Percentiles rank a stretch among this genome's conserved stretches.
phyloP scores from a whole-genome alignment of 2,797 vertebrate species.

The Eremophila alpestris region DNA sequence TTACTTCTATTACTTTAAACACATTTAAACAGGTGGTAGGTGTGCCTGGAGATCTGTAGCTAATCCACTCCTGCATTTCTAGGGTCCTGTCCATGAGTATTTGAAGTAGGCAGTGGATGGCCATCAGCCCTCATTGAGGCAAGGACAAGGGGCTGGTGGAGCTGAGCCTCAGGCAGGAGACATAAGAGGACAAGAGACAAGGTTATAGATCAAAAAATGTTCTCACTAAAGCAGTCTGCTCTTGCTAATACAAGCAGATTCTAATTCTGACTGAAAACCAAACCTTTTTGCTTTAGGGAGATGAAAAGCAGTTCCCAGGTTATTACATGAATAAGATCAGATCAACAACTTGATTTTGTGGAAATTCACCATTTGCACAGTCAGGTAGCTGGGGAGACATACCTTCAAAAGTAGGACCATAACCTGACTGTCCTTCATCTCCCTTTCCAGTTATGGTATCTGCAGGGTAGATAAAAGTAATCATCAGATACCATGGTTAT shows the following conservation, averaged over 20 bases:
- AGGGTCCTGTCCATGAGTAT: neutral
- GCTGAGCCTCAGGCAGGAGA: neutral
- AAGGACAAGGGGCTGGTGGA: neutral
- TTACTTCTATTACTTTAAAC: neutral
- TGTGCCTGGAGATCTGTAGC: neutral
- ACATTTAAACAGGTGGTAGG: neutral
- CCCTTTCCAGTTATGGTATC: slow-evolving; percentile 84
- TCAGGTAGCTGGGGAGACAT: neutral
- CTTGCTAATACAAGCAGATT: neutral
- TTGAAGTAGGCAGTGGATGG: neutral
- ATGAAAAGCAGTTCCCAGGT: neutral
- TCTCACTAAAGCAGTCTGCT: neutral
- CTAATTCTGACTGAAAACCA: neutral
- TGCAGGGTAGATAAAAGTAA: slow-evolving; percentile 58
- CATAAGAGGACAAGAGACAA: neutral
- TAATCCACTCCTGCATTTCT: neutral
- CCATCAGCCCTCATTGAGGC: neutral
- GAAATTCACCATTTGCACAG: neutral
- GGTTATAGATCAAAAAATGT: neutral
- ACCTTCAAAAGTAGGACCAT: slow-evolving; percentile 90
- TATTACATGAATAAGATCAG: neutral
- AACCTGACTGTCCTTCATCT: slow-evolving; percentile 86
- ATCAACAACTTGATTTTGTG: neutral
- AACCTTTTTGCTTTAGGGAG: neutral
- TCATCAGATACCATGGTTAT: neutral